Base-by-base conservation (phyloP, 2,113 vertebrate genomes). In the Chaetorhynchus papuensis region DNA sequence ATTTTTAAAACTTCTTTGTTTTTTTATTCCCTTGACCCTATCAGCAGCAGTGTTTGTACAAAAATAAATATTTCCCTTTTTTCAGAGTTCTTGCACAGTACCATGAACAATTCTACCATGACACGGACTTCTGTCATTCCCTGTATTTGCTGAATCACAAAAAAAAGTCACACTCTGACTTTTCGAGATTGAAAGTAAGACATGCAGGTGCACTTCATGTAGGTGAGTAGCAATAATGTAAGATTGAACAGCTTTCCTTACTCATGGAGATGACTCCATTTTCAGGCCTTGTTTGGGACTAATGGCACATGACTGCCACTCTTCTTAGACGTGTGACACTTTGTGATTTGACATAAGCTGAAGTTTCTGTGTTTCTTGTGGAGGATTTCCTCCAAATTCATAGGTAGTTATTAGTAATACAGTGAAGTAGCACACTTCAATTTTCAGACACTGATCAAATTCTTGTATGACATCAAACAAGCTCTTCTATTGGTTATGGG, bases 271-370 rank as follows among this genome's bases (percentile, higher is more conserved):
- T 92, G 22, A 83, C 59, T 90, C 86, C 17, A 68, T 90, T 95
- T 92, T 78, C 52, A 86, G 87, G 71, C 64, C 75, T 80, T 93
- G 66, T 91, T 93, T 69, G 50, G 57, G 54, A 90, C 74, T 85
- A 47, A 35, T 87, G 91, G 50, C 74, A 89, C 70, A 45, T 50
- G 66, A 91, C 22, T 76, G 9, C 42, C 49, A 23, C 69, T 92
- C 50, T 59, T n/a, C 66, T 76, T 19, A 83, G 61, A 69, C 3
- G 37, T 91, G 57, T 79, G 74, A 80, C 70, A 76, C 64, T 81
- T 37, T 54, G 61, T 74, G 82, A 31, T 79, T 5, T 28, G 54
- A 77, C 50, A 90, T 33, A 26, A 83, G 54, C 52, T 92, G 79
- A 59, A 83, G 63, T 69, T 91, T 94, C 50, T 57, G 53, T 68